Evolutionary conservation across 2,797 vertebrate genomes (phyloP), one percentile per base, ranked within the genome.

Genomic region (Anguilla obscura): DNA sequence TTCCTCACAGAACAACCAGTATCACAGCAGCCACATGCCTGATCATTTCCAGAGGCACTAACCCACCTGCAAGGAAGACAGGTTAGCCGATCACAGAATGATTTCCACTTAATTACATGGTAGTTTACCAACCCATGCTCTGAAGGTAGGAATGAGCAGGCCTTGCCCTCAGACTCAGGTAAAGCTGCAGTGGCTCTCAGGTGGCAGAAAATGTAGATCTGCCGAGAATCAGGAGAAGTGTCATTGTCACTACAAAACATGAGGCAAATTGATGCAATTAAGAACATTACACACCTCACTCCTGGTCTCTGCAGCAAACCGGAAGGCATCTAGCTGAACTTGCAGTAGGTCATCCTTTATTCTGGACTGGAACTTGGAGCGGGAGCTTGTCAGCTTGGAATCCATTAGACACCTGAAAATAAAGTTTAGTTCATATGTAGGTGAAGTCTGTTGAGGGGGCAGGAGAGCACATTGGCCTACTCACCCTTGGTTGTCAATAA

Each of bases 151-250:
- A 90, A 96, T 54, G 94, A 95, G 71, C 96, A 97, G 89, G 96
- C 94, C 92, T 94, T 95, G 36, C 95, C 86, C 1, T 66, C 56
- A 33, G 0, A 0, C 50, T 93, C 91, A 24, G 48, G 0, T 1
- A 85, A 14, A 30, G 90, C 2, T 18, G 91, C 87, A 40, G 92
- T 91, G 88, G 94, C 96, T 89, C 84, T 93, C 90, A 97, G 80
- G n/a, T 92, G 27, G 84, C 96, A 97, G 69, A 95, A 93, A 69
- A 96, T 92, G 88, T 94, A 96, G 76, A 96, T 33, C 96, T 96
- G 84, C 88, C 79, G 33, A 87, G 88, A 87, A 3, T 45, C 24
- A 7, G 16, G 0, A 88, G 60, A 36, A 48, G 74, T 1, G 33
- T 21, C 30, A 14, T 0, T 36, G 16, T 1, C 58, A 48, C 6